Base-by-base conservation (phyloP, 2,113 vertebrate species). In the Pseudonaja textilis region DNA sequence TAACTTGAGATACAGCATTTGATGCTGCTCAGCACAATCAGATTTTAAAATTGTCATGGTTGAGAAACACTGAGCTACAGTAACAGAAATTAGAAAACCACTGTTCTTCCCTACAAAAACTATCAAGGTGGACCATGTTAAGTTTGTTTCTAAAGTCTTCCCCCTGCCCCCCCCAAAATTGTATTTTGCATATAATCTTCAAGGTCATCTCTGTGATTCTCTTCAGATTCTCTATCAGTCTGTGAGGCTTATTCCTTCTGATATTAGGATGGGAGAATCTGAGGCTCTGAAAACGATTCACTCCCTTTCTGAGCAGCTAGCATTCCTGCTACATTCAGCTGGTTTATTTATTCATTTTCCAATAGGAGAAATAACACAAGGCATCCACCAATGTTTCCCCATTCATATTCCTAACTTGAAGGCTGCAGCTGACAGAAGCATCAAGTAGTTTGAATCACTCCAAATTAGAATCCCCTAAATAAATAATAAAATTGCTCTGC, bases 151-250 rank as follows among this genome's bases (percentile, higher is more conserved):
- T 81, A 39, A 81, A 18, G 14, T 16, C 6, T 81, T 34, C 14
- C n/a, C 14, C 4, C 29, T 0, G 2, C 6, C n/a, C n/a, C n/a
- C n/a, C 16, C 1, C 0, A 14, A 11, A 20, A 7, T 39, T 39
- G 16, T 20, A 6, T 81, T 81, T 81, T 81, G 16, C 34, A 20
- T 3, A 81, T 81, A 34, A 20, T 39, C n/a, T 74, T 6, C 64
- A 74, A 34, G 14, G n/a, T 74, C 14, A 74, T 34, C n/a, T 74
- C 69, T 39, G 16, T 81, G 69, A 39, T 39, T 81, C 16, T 81
- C n/a, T 81, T 39, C 16, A 39, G 34, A 2, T 39, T 39, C 69
- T 74, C 45, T 81, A 81, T 20, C n/a, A 81, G 69, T 6, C 69
- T 34, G 16, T 74, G 5, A 74, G n/a, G n/a, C 69, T 20, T 39